Evolutionary conservation across 2,888 invertebrate species (phyloP).

Genomic region (Melikaiella ostensackeni): DNA sequence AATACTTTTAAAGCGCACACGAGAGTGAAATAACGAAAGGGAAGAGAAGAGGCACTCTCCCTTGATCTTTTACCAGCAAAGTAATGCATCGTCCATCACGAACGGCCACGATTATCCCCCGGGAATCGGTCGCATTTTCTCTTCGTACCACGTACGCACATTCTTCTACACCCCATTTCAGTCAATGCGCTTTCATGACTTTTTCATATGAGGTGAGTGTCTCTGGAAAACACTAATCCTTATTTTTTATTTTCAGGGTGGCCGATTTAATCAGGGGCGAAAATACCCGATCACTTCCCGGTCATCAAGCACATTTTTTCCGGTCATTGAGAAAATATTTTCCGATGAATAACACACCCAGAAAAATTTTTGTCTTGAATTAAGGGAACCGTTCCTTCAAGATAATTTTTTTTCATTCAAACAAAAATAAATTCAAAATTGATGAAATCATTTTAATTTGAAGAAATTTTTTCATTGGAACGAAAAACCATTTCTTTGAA

Average conservation of each 20-base stretch:
- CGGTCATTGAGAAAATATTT: no score
- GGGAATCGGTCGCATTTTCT: conserved; percentile 47
- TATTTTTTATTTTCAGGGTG: background rate
- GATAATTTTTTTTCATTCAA: no score
- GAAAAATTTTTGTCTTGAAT: no score
- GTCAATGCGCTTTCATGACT: conserved; percentile 3
- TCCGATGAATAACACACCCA: no score
- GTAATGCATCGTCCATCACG: conserved; percentile 60
- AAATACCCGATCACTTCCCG: no score
- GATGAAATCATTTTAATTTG: no score
- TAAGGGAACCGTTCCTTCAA: no score
- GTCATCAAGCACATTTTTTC: no score
- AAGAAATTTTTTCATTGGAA: no score
- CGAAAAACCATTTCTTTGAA: no score
- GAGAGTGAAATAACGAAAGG: conserved; percentile 21
- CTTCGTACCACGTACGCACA: conserved; percentile 18
- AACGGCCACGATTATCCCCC: conserved; percentile 60
- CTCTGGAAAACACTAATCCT: background rate
- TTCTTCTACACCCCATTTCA: conserved; percentile 32
- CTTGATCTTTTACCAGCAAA: conserved; percentile 43
- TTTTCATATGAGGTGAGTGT: background rate
- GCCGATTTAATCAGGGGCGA: no score
- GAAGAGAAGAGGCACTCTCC: background rate
- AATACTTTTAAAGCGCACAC: conserved; percentile 39
- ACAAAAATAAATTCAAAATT: no score